Evolutionary conservation across 2,797 vertebrate genomes (phyloP), one percentile per base, ranked within the genome.

Genomic region (Melanotaenia parkinsoni): DNA sequence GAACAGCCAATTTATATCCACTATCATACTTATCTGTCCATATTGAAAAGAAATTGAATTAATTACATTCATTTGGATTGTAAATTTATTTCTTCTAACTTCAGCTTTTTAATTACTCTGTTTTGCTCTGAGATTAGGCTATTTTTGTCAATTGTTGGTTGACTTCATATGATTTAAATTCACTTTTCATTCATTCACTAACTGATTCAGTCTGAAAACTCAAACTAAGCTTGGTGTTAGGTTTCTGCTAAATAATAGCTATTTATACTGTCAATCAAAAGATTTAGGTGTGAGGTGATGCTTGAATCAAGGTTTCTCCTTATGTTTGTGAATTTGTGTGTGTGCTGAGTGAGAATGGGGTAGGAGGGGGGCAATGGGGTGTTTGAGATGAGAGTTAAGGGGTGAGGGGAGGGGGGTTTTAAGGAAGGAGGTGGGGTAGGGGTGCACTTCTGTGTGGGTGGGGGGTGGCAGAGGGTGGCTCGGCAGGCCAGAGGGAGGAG

Each of bases 381-480:
- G 74, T 57, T 24, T 59, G 24, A 73, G 57, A 73, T 40, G 63
- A 60, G 70, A 59, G 45, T 22, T 13, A 13, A 22, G 12, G 20
- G 18, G 56, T 20, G 0, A 45, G 65, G 3, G 8, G 24, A 40
- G 2, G n/a, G 22, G 51, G 59, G 51, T 50, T 7, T 43, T 26
- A 40, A 43, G 58, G 50, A 53, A 65, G 32, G 32, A 54, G 50
- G 0, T 8, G 28, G 60, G 57, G 57, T 38, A 37, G 73, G 73
- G 66, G 60, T 53, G 40, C 60, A 59, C 35, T 53, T 64, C n/a
- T 75, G 66, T 75, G 58, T 51, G 66, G 66, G 32, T 8, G 32
- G 61, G 61, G 22, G 59, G 24, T n/a, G 53, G 32, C 50, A 51
- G 38, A 24, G 53, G 51, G 63, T 9, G 18, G 14, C 32, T 33